These are phyloP conservation scores for Leucoraja erinaceus DNA, from an alignment of 2,113 vertebrate genomes.

Conservation along the genomic window DNA sequence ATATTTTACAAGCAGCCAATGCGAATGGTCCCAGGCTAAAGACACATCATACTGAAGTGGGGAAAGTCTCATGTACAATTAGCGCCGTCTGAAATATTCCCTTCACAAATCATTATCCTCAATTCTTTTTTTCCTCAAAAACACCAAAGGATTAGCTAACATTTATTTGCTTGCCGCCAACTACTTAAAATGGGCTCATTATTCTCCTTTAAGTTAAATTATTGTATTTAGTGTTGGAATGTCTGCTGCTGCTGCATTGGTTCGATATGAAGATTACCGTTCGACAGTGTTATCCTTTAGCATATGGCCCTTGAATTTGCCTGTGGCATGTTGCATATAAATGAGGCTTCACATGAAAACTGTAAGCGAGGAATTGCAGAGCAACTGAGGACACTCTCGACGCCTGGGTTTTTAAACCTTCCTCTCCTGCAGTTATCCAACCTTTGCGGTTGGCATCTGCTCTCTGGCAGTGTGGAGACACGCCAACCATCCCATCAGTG, in stretches of 20 bases:
- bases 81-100: not conserved
- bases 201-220: not conserved
- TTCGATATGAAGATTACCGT: not conserved
- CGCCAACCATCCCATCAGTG: too few species aligned
- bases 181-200: not conserved
- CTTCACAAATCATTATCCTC: conserved; percentile 26
- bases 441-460: not conserved
- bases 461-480: not conserved
- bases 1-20: not conserved
- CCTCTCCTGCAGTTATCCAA: not conserved
- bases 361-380: not conserved
- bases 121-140: not conserved
- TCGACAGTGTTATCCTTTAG: not conserved
- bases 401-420: not conserved
- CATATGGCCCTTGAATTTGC: conserved; percentile 26
- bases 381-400: not conserved
- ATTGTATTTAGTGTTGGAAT: not conserved
- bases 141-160: not conserved
- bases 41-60: not conserved
- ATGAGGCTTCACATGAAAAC: not conserved
- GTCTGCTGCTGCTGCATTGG: not conserved
- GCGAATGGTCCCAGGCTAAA: not conserved
- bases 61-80: not conserved
- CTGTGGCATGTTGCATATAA: conserved; percentile 24
- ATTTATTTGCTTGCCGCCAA: not conserved